Evolutionary conservation across 2,888 invertebrate genomes (phyloP).

Genomic region (Parasteatoda lunata): DNA sequence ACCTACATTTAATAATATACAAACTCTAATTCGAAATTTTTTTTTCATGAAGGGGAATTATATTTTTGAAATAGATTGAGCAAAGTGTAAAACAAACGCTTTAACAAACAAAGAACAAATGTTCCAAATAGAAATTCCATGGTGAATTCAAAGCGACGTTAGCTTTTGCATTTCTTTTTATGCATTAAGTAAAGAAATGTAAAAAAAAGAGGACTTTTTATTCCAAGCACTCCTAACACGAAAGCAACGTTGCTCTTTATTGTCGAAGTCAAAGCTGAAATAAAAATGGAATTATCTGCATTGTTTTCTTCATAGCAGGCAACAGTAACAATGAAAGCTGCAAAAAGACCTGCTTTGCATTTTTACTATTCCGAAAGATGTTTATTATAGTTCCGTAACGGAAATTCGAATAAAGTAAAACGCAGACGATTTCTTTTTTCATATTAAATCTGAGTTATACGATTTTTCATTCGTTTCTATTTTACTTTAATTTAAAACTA

Average conservation of each 20-base stretch:
- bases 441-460: constrained; percentile 30
- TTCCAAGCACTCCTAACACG: constrained; percentile 41
- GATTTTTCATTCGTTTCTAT: constrained; percentile 33
- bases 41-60: too few species aligned
- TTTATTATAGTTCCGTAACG: constrained; percentile 56
- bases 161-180: constrained; percentile 30
- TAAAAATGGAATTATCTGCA: constrained; percentile 52
- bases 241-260: constrained; percentile 50
- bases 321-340: constrained; percentile 52
- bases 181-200: constrained; percentile 14
- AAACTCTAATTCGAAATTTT: too few species aligned
- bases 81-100: too few species aligned
- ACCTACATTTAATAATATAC: too few species aligned
- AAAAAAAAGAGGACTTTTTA: constrained; percentile 27
- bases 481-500: constrained; percentile 47
- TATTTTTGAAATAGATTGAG: too few species aligned
- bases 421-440: constrained; percentile 39
- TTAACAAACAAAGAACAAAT: constrained; percentile 8
- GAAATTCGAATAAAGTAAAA: constrained; percentile 64
- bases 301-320: constrained; percentile 46
- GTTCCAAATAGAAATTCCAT: constrained; percentile 48
- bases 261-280: constrained; percentile 31
- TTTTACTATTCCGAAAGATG: constrained; percentile 62
- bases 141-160: constrained; percentile 48
- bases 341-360: constrained; percentile 62